phyloP scores from a whole-genome alignment of 2,888 invertebrate species.

The Pediacus dermestoides region DNA sequence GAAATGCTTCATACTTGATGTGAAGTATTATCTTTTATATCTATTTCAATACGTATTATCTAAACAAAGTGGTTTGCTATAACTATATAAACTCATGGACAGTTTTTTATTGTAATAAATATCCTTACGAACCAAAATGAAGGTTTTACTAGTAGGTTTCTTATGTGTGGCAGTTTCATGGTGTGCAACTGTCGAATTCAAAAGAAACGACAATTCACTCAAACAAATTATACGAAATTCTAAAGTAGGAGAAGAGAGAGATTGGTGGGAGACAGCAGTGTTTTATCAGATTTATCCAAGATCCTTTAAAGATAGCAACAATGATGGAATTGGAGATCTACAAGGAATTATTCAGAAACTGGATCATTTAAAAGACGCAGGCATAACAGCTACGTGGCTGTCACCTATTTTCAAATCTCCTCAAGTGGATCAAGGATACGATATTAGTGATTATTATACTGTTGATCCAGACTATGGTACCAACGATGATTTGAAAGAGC shows the following conservation, averaged over 20 bases:
- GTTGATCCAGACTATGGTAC: constrained; percentile 74
- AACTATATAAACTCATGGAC: too few relatives aligned
- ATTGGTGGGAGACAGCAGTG: constrained; percentile 82
- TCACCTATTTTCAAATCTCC: constrained; percentile 82
- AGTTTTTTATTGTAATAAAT: too few relatives aligned
- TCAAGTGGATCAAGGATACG: constrained; percentile 83
- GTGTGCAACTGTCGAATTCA: background rate
- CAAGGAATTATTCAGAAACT: constrained; percentile 56
- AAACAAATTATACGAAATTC: too few relatives aligned
- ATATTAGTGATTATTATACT: constrained; percentile 72
- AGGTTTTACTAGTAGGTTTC: too few relatives aligned
- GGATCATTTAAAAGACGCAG: constrained; percentile 53
- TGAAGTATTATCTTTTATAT: too few relatives aligned
- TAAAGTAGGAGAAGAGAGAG: too few relatives aligned
- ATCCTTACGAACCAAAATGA: too few relatives aligned
- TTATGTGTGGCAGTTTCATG: too few relatives aligned
- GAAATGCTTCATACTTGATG: too few relatives aligned
- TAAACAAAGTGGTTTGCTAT: too few relatives aligned
- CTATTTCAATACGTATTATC: too few relatives aligned
- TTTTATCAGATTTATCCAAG: constrained; percentile 85
- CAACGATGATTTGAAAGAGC: constrained; percentile 63
- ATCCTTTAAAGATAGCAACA: constrained; percentile 80
- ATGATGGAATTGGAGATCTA: constrained; percentile 85
- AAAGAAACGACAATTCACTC: constrained; percentile 1
- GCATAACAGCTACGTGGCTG: constrained; percentile 75